phyloP scores from a whole-genome alignment of 2,113 vertebrate genomes.

The Pachyramphus minor region DNA sequence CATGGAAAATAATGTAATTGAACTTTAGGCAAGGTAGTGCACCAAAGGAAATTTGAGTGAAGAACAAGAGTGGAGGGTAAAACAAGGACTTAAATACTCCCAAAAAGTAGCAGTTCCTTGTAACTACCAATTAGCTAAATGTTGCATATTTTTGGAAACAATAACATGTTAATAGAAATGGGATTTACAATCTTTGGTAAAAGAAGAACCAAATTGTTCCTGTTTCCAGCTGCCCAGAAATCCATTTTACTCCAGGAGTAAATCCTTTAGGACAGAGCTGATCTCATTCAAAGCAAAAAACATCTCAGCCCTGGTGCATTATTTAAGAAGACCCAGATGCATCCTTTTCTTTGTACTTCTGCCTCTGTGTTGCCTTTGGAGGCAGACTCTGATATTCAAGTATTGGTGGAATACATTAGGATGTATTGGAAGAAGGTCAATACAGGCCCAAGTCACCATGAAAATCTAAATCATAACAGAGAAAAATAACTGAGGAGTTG shows the following conservation, averaged over 20 bases:
- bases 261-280: not conserved
- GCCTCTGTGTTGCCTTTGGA: not conserved
- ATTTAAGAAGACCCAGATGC: too few species aligned
- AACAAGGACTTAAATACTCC: not conserved
- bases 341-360: not conserved
- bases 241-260: not conserved
- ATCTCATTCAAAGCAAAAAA: not conserved
- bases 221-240: not conserved
- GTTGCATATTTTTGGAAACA: not conserved
- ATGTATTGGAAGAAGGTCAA: not conserved
- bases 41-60: not conserved
- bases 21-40: not conserved
- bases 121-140: not conserved
- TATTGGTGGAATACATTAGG: not conserved
- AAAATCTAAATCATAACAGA: not conserved
- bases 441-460: not conserved
- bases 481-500: not conserved
- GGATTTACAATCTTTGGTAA: not conserved
- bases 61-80: not conserved
- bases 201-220: not conserved
- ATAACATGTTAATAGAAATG: not conserved
- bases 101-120: not conserved
- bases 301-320: accelerated
- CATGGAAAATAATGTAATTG: not conserved
- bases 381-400: not conserved